These are phyloP conservation scores for Monomorium pharaonis DNA, from an alignment of 1,140 invertebrate species.

Conservation along the genomic window DNA sequence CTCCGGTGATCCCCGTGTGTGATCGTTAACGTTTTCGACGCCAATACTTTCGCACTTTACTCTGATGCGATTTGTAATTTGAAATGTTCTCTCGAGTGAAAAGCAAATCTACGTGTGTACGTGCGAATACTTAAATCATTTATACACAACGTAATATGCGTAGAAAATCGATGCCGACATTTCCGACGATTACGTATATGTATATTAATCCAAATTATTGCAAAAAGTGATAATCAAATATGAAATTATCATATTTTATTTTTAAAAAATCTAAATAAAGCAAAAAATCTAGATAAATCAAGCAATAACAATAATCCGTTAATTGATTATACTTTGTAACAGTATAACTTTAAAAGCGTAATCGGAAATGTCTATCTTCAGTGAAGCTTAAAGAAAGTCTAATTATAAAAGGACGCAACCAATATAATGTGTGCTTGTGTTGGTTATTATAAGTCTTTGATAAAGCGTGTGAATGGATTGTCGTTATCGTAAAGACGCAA, in stretches of 20 bases:
- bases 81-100: neutral
- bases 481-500: slow-evolving; percentile 13
- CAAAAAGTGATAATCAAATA: neutral
- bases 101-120: neutral
- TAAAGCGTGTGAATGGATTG: neutral
- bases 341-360: neutral
- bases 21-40: slow-evolving; percentile 5
- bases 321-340: neutral
- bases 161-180: neutral
- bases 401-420: neutral
- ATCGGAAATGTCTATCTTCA: neutral
- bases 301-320: neutral
- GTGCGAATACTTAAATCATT: neutral
- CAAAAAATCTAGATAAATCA: neutral
- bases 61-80: neutral
- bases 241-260: neutral
- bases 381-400: neutral
- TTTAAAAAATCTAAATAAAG: neutral
- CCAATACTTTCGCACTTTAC: neutral
- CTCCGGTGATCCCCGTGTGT: slow-evolving; percentile 68
- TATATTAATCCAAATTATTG: neutral
- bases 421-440: neutral
- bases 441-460: neutral
- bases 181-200: neutral
- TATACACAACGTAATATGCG: neutral